These are phyloP conservation scores for Rousettus leschenaultii DNA, from an alignment of 2,113 vertebrate genomes.

Conservation along the genomic window DNA sequence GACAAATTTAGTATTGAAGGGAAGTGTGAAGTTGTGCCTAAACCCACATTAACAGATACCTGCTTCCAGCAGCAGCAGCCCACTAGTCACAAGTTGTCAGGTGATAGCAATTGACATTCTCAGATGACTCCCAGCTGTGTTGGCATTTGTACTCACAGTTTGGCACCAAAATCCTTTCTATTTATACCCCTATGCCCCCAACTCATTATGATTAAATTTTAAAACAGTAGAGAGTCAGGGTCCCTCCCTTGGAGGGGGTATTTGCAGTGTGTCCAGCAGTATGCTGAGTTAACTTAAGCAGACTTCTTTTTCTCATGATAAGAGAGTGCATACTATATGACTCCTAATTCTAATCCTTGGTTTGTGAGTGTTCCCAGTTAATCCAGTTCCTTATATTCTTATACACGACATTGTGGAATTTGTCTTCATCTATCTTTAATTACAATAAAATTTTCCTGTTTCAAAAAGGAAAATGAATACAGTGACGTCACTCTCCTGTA, in stretches of 20 bases:
- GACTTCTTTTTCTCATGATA: neutral
- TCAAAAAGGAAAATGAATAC: neutral
- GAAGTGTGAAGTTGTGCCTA: neutral
- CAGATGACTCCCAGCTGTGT: neutral
- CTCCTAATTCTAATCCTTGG: neutral
- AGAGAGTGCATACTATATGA: neutral
- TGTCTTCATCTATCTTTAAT: neutral
- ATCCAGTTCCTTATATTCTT: neutral
- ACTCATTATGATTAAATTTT: neutral
- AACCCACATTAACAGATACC: neutral
- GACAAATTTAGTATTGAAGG: neutral
- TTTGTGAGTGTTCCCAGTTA: neutral
- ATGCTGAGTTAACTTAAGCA: neutral
- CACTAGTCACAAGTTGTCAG: no score
- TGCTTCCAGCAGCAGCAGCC: neutral
- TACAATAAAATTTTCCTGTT: neutral
- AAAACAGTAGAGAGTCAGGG: neutral
- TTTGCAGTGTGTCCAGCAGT: neutral
- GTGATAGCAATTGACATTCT: neutral
- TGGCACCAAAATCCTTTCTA: neutral
- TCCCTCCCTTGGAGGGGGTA: neutral
- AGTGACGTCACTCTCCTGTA: neutral
- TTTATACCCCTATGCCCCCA: neutral
- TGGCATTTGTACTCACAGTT: neutral
- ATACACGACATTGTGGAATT: neutral